Conservation (phyloP, 2,888 invertebrate genomes). For the Drosophila atripex region DNA sequence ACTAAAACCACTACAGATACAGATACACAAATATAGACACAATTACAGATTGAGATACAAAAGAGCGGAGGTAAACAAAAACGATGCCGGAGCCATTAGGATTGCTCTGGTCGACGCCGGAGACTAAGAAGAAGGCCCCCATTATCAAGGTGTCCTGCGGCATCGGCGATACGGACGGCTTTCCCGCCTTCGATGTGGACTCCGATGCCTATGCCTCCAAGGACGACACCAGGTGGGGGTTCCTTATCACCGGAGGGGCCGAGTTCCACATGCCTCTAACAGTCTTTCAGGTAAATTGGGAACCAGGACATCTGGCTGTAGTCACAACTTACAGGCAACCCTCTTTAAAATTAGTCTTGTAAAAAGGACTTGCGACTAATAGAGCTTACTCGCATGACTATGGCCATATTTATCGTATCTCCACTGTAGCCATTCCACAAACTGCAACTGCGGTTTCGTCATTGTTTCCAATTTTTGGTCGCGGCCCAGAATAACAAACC, state of each 20-base stretch:
- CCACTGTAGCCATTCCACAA: conserved; percentile 15
- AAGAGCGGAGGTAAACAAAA: conserved; percentile 44
- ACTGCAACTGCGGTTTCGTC: conserved; percentile 41
- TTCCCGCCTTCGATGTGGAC: conserved; percentile 83
- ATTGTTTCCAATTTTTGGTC: conserved; percentile 36
- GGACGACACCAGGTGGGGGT: conserved; percentile 84
- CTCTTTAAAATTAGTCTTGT: background rate
- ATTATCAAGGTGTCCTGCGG: conserved; percentile 82
- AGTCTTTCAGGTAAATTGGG: conserved; percentile 83
- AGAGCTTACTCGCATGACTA: background rate
- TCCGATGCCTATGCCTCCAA: conserved; percentile 81
- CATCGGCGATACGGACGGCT: conserved; percentile 83
- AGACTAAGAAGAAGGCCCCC: conserved; percentile 79
- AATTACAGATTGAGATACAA: conserved; percentile 51
- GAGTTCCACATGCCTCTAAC: conserved; percentile 84
- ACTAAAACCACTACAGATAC: conserved; percentile 1
- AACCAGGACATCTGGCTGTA: conserved; percentile 10
- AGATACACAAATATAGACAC: background rate
- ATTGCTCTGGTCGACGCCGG: conserved; percentile 70
- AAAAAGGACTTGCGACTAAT: too few relatives aligned
- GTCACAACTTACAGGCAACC: background rate
- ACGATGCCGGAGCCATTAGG: conserved; percentile 80
- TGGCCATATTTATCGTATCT: background rate
- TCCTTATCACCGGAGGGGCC: conserved; percentile 84
- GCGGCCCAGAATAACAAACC: conserved; percentile 18